Conservation (phyloP, 2,113 vertebrate genomes). For the Casuarius casuarius region DNA sequence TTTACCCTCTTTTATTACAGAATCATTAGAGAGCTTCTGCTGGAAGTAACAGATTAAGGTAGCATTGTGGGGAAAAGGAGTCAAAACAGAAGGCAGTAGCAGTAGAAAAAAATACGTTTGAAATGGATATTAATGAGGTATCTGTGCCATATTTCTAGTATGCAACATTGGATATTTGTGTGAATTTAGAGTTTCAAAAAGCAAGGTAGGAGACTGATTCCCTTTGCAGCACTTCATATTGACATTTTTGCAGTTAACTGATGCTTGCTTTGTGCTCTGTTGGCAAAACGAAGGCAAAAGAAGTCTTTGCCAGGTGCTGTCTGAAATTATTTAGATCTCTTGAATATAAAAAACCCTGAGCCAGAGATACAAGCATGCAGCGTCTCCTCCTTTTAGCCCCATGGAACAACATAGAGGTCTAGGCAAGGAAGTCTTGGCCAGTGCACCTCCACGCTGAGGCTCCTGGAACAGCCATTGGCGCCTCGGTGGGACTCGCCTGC, state of each 20-base stretch:
- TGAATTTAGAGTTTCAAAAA: background rate
- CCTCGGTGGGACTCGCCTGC: background rate
- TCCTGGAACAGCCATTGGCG: background rate
- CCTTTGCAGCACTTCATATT: background rate
- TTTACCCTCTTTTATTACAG: background rate
- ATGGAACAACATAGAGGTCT: background rate
- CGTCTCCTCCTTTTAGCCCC: background rate
- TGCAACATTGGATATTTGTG: background rate
- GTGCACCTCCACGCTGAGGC: background rate
- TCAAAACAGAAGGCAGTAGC: background rate
- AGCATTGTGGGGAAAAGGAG: background rate
- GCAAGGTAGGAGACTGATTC: background rate
- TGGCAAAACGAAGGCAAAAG: background rate
- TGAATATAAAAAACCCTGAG: background rate
- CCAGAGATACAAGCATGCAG: background rate
- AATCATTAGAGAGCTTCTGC: background rate
- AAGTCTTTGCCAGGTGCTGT: background rate
- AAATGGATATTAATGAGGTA: background rate
- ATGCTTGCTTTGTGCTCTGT: background rate
- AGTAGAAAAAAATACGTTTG: background rate
- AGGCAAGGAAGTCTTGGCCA: background rate
- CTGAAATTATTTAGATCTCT: background rate
- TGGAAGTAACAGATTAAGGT: background rate
- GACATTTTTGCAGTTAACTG: background rate
- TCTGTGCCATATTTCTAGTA: background rate